Evolutionary conservation across 2,113 vertebrate species (phyloP).

Genomic region (Neogobius melanostomus): DNA sequence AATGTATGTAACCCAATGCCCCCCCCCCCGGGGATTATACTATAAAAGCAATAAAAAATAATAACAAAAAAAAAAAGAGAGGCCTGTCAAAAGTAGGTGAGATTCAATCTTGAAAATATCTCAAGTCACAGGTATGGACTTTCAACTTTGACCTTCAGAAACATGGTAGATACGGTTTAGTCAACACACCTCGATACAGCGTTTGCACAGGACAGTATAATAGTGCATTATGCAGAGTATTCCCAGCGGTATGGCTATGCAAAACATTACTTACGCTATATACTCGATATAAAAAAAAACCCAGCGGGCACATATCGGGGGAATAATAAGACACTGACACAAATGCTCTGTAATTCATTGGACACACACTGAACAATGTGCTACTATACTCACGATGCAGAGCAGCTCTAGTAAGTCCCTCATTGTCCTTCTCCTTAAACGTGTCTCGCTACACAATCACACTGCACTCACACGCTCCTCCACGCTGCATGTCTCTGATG

Average conservation of each 20-base stretch:
- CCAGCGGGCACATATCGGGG: not conserved
- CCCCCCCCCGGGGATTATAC: too few species aligned
- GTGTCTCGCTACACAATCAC: slow-evolving; percentile 56
- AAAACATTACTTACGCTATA: slow-evolving; percentile 8
- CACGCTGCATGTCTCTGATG: slow-evolving; percentile 61
- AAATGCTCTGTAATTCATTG: slow-evolving; percentile 34
- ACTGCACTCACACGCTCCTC: slow-evolving; percentile 54
- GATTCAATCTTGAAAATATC: slow-evolving; percentile 6
- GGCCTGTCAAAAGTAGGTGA: not conserved
- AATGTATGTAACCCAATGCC: too few species aligned
- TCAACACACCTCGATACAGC: not conserved
- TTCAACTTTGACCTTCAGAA: slow-evolving; percentile 13
- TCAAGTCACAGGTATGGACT: slow-evolving; percentile 9
- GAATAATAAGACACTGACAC: slow-evolving; percentile 35
- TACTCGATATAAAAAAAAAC: not conserved
- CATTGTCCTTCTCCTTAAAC: slow-evolving; percentile 71
- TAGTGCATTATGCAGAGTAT: not conserved
- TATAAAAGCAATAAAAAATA: too few species aligned
- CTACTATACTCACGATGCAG: slow-evolving; percentile 71
- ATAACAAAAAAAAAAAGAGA: too few species aligned
- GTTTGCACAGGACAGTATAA: not conserved
- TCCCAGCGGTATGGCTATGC: slow-evolving; percentile 3
- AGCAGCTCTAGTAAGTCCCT: slow-evolving; percentile 73
- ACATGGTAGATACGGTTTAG: not conserved
- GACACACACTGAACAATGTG: slow-evolving; percentile 34